Base-by-base conservation (phyloP, 2,113 vertebrate genomes). In the Peromyscus leucopus region DNA sequence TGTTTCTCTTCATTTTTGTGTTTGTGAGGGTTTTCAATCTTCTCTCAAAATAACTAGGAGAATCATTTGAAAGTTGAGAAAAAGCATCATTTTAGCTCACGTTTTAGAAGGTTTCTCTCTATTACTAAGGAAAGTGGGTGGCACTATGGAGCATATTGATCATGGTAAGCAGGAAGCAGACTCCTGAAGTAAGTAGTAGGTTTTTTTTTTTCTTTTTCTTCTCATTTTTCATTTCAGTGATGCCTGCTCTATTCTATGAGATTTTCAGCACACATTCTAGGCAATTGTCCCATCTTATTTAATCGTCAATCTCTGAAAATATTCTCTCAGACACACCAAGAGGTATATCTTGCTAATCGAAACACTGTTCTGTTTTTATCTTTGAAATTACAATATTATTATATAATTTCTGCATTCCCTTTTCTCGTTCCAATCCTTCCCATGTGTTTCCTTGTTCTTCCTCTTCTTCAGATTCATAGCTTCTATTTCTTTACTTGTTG, bases 401-500 rank as follows among this genome's bases (percentile, higher is more conserved):
- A 12, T 33, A n/a, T 59, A 19, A 57, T 82, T 82, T 19, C 33
- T 21, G 19, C 78, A 19, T 33, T 55, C 3, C 7, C 9, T 55
- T 36, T 57, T 9, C 11, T 48, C 33, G 57, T 24, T 39, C 36
- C 1, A 7, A 59, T n/a, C 21, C 11, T n/a, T 83, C 1, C 21
- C 10, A 26, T 59, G 1, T 2, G n/a, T 3, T 22, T 6, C 10
- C 5, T 26, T 39, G 21, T 0, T 39, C 21, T 59, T 83, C 9
- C 5, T 83, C 31, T 39, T 59, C 24, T 12, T 83, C 12, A 83
- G 0, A 15, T 61, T 39, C 1, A 39, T 15, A 39, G 21, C 1
- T 21, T 83, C 6, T 15, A 61, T 83, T 59, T 55, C 17, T 83
- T 21, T 39, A 39, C 7, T 24, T 59, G 33, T n/a, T 79, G 19